These are phyloP conservation scores for Colossoma macropomum DNA, from an alignment of 2,113 vertebrate species.

Conservation along the genomic window DNA sequence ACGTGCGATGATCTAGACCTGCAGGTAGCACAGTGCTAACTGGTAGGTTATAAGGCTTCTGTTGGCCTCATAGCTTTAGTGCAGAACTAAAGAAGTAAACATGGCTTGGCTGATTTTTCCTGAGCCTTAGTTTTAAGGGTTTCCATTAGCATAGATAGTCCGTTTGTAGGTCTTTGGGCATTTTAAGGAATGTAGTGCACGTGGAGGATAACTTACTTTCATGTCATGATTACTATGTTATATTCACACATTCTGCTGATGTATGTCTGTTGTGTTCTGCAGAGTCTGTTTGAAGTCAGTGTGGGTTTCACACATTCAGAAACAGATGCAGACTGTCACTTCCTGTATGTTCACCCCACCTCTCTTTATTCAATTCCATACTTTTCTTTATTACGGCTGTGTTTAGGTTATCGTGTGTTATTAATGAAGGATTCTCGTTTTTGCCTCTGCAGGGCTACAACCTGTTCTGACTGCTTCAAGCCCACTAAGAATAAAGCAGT, in stretches of 20 bases:
- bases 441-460: conserved; percentile 73
- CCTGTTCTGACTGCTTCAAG: conserved; percentile 91
- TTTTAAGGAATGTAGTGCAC: no score
- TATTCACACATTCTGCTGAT: background rate
- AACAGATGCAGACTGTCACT: conserved; percentile 91
- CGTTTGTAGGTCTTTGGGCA: no score
- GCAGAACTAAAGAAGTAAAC: no score
- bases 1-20: no score
- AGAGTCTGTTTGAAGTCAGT: conserved; percentile 92
- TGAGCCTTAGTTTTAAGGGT: no score
- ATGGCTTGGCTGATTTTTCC: no score
- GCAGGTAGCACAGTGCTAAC: no score
- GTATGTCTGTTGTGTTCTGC: conserved; percentile 51
- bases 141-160: no score
- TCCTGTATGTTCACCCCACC: conserved; percentile 86
- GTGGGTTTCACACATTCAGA: conserved; percentile 91
- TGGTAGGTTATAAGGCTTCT: no score
- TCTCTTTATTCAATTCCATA: background rate
- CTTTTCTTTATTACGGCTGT: background rate
- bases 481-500: conserved; percentile 94
- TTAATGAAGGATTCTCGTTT: conserved; percentile 5
- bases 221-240: no score
- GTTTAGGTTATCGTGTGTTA: background rate
- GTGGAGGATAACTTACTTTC: no score
- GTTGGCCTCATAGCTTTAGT: no score